Base-by-base conservation (phyloP, 2,888 invertebrate genomes). In the Erynnis tages region DNA sequence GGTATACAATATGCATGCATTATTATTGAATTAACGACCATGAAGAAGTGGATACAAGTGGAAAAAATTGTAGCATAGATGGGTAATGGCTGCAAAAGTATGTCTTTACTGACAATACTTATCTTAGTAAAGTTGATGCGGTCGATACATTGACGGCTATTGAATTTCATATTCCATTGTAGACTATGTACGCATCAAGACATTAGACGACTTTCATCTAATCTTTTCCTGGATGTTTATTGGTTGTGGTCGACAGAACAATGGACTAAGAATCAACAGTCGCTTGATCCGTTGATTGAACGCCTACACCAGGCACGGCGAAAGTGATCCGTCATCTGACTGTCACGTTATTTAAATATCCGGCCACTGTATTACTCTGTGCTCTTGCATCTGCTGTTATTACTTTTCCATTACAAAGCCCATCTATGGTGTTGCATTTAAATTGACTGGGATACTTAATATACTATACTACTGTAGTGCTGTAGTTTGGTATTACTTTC, bases 181-280 rank as follows among this genome's bases (percentile, higher is more conserved):
- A 30, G 14, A 30, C 6, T 13, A 29, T 19, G 23, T 27, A 32
- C 16, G 32, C 23, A 14, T 21, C 6, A 38, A 63, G 69, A 73
- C 73, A 79, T 80, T 77, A 77, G 66, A 67, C 54, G 50, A 74
- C 82, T 82, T 82, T 82, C 82, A 71, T 72, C 67, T 67, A 65
- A 67, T 68, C 67, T 69, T 59, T 59, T 66, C 63, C 55, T 67
- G 77, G 76, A 79, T 82, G 81, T 80, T 83, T 80, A 79, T 82
- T 79, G 82, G 71, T 64, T 70, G 64, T 57, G 56, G 53, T 58
- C 44, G 61, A 61, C 65, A 69, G 74, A 78, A 82, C 82, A 82
- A 84, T 81, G 66, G 75, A 54, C 55, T 29, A 62, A 64, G 68
- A 69, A 67, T 69, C 69, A 71, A 61, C 61, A 66, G 63, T 65